These are phyloP conservation scores for Gobionotothen gibberifrons DNA, from an alignment of 2,797 vertebrate genomes.

Conservation along the genomic window DNA sequence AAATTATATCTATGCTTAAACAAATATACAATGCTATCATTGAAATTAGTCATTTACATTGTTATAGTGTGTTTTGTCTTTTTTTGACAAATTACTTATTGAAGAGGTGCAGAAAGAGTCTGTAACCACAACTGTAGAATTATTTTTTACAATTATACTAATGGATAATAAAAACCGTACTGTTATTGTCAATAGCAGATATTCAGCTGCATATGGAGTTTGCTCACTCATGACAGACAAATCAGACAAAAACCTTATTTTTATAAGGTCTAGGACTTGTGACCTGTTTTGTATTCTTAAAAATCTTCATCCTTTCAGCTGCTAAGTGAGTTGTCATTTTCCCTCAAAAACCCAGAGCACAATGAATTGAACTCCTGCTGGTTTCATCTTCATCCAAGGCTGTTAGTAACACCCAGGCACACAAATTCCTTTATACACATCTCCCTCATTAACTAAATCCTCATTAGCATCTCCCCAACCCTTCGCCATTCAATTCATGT, in stretches of 20 bases:
- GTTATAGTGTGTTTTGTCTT: too few relatives aligned
- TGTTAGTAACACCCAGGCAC: slow-evolving; percentile 45
- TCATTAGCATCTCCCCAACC: slow-evolving; percentile 56
- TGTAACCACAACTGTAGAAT: too few relatives aligned
- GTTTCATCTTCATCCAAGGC: slow-evolving; percentile 37
- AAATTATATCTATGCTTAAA: too few relatives aligned
- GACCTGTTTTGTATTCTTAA: slow-evolving; percentile 28
- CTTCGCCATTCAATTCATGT: slow-evolving; percentile 61
- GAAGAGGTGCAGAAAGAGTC: too few relatives aligned
- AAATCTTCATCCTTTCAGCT: slow-evolving; percentile 4
- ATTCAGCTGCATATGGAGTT: neutral
- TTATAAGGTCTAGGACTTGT: neutral
- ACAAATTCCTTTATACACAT: slow-evolving; percentile 40
- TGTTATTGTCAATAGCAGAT: too few relatives aligned
- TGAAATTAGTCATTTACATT: too few relatives aligned
- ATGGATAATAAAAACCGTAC: too few relatives aligned
- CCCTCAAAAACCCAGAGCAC: neutral
- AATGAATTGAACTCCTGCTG: slow-evolving; percentile 25
- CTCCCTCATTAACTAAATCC: slow-evolving; percentile 51
- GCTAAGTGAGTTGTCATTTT: slow-evolving; percentile 43
- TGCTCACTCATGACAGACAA: neutral
- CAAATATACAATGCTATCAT: too few relatives aligned
- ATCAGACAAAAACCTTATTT: neutral
- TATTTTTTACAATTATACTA: too few relatives aligned
- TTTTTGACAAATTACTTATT: too few relatives aligned